phyloP scores from a whole-genome alignment of 2,888 invertebrate genomes.

The Athalia circularis region DNA sequence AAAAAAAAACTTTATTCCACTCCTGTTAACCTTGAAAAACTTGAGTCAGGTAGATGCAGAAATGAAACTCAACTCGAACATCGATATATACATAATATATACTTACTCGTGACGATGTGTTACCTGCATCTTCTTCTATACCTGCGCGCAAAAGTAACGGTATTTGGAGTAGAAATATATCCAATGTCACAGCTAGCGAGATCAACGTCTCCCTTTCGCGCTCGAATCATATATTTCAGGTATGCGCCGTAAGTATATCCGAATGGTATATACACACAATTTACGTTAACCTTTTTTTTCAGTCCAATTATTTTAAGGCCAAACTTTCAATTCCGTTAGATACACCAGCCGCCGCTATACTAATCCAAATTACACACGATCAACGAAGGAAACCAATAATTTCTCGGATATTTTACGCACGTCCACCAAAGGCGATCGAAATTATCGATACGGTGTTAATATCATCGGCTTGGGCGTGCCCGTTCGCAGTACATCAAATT shows the following conservation, averaged over 20 bases:
- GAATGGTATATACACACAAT: too few species aligned
- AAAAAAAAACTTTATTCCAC: neutral
- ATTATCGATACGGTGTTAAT: neutral
- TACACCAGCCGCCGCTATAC: neutral
- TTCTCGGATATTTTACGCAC: neutral
- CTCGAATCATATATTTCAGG: too few species aligned
- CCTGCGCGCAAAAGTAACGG: slow-evolving; percentile 24
- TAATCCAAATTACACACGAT: too few species aligned
- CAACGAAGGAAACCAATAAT: neutral
- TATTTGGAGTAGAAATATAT: slow-evolving; percentile 28
- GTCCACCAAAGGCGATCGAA: neutral
- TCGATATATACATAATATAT: neutral
- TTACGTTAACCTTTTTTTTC: too few species aligned
- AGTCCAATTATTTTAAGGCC: neutral
- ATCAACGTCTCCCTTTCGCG: neutral
- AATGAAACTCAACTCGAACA: neutral
- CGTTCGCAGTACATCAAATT: neutral
- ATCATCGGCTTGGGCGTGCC: neutral
- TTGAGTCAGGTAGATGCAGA: slow-evolving; percentile 2
- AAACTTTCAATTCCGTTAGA: neutral
- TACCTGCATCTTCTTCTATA: slow-evolving; percentile 27
- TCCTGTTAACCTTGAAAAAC: slow-evolving; percentile 25
- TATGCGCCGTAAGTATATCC: too few species aligned
- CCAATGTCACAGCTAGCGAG: slow-evolving; percentile 20
- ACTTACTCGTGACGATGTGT: neutral